Conservation (phyloP, 2,888 invertebrate genomes). For the Schrankia costaestrigalis region DNA sequence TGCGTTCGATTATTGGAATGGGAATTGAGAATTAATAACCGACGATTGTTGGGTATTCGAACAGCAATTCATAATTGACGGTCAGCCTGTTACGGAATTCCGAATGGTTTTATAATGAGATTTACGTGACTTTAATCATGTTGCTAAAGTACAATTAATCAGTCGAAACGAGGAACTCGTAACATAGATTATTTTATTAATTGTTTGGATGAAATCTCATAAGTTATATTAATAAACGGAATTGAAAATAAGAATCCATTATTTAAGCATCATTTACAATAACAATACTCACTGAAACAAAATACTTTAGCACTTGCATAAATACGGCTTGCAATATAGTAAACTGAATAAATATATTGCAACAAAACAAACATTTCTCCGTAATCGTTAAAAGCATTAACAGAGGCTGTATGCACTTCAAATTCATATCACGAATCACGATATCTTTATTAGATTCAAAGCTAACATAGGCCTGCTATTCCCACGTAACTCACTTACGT, state of each 20-base stretch:
- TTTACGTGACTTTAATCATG: constrained; percentile 2
- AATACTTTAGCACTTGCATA: too few species aligned
- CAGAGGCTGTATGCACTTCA: constrained; percentile 3
- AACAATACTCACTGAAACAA: too few species aligned
- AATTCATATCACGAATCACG: constrained; percentile 6
- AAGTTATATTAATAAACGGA: too few species aligned
- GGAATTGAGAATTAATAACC: constrained; percentile 33
- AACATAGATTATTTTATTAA: too few species aligned
- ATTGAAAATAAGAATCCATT: too few species aligned
- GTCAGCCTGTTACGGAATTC: constrained; percentile 12
- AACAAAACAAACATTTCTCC: too few species aligned
- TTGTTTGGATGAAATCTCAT: too few species aligned
- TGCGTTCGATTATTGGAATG: constrained; percentile 38
- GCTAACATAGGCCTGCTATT: constrained; percentile 15
- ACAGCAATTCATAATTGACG: constrained; percentile 18
- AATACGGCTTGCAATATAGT: too few species aligned
- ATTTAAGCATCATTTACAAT: too few species aligned
- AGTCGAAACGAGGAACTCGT: too few species aligned
- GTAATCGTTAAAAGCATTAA: background rate
- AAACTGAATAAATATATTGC: too few species aligned
- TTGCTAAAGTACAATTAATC: too few species aligned
- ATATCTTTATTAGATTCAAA: constrained; percentile 19
- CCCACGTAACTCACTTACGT: constrained; percentile 30
- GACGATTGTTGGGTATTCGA: constrained; percentile 26
- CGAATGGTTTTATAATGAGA: constrained; percentile 6